Percentiles rank a stretch among this genome's conserved stretches.
Conservation (phyloP, 2,113 vertebrate genomes). For the Cichladusa arquata region DNA sequence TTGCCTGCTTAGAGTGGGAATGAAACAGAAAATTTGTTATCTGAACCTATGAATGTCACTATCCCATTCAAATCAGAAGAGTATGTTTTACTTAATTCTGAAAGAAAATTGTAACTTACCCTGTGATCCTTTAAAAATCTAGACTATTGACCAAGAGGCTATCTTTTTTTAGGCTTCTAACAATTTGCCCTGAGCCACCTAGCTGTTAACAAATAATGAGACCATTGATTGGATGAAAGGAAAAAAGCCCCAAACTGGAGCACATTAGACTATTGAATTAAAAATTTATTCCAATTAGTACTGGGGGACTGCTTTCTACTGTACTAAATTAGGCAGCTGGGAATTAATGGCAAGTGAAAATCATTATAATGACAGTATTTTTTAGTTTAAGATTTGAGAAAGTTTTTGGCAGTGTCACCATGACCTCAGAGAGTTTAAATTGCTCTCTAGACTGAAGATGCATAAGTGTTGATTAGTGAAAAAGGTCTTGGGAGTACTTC, state of each 20-base stretch:
- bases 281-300: conserved; percentile 57
- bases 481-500: neutral
- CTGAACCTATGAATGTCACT: neutral
- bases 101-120: neutral
- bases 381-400: neutral
- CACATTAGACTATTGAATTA: conserved; percentile 23
- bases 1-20: neutral
- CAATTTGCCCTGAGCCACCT: neutral
- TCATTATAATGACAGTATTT: neutral
- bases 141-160: neutral
- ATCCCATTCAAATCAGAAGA: neutral
- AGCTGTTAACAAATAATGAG: neutral
- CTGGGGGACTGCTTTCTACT: neutral
- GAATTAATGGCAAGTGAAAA: conserved; percentile 39
- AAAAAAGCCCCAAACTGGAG: neutral
- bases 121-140: neutral
- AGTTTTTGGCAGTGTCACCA: neutral
- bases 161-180: neutral
- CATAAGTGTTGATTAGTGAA: neutral
- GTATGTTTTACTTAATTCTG: neutral
- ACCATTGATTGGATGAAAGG: neutral
- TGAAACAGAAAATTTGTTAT: neutral
- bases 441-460: neutral
- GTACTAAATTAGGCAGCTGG: conserved; percentile 26
- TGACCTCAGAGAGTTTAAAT: neutral